Conservation (phyloP, 2,888 invertebrate genomes). For the Synanthedon vespiformis region DNA sequence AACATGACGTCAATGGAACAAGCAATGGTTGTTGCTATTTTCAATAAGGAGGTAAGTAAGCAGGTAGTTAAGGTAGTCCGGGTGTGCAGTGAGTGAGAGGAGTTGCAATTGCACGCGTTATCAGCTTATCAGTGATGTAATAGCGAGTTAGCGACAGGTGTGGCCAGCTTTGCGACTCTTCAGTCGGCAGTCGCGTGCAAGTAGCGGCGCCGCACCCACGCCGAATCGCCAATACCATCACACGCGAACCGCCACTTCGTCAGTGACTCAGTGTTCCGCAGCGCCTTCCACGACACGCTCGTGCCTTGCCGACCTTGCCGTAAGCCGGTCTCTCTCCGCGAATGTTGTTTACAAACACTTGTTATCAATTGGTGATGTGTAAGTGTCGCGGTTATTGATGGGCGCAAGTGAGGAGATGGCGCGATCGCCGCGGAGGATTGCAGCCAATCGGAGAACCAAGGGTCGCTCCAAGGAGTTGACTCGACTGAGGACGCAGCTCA, state of each 20-base stretch:
- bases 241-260: not conserved
- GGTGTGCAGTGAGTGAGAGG: not conserved
- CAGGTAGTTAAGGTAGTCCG: no score
- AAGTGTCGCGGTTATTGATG: not conserved
- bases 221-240: not conserved
- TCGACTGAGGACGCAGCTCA: constrained; percentile 47
- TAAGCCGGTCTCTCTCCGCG: not conserved
- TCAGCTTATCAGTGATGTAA: constrained; percentile 1
- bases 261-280: constrained; percentile 40
- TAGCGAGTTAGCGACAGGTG: constrained; percentile 14
- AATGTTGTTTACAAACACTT: constrained; percentile 15
- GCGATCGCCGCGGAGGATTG: constrained; percentile 50
- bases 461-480: constrained; percentile 49
- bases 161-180: constrained; percentile 9
- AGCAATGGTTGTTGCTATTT: not conserved
- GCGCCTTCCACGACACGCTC: constrained; percentile 39
- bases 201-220: constrained; percentile 7
- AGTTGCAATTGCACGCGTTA: not conserved
- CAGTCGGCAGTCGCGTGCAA: constrained; percentile 8
- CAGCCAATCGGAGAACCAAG: constrained; percentile 42
- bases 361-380: constrained; percentile 14
- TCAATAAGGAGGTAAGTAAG: no score
- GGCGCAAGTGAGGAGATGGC: constrained; percentile 35
- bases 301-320: constrained; percentile 22
- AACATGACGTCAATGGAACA: not conserved